Percentiles rank a stretch among this genome's conserved stretches.
phyloP scores from a whole-genome alignment of 1,140 invertebrate genomes.

The Drosophila sproati region DNA sequence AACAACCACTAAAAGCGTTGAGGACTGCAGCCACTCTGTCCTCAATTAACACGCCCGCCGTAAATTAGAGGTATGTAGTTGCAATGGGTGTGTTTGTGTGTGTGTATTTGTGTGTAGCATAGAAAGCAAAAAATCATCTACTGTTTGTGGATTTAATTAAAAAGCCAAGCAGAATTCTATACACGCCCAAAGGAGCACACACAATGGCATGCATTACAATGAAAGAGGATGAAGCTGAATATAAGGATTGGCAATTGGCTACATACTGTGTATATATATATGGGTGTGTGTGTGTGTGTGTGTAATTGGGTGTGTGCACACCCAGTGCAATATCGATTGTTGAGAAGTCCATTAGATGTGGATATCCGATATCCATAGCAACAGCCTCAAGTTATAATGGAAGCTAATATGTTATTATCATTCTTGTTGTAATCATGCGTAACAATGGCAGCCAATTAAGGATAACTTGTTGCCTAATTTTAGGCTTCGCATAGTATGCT shows the following conservation, averaged over 20 bases:
- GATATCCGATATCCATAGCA: conserved; percentile 1
- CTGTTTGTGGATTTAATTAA: conserved; percentile 67
- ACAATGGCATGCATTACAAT: conserved; percentile 56
- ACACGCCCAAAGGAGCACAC: conserved; percentile 1
- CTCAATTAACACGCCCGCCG: conserved; percentile 2
- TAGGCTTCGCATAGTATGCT: conserved; percentile 13
- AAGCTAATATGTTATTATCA: conserved; percentile 4
- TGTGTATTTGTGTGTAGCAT: conserved; percentile 2
- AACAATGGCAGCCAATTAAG: conserved; percentile 33
- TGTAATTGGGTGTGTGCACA: conserved; percentile 15
- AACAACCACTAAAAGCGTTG: background rate
- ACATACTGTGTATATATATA: conserved; percentile 24
- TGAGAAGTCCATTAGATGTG: conserved; percentile 24
- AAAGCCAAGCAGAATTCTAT: conserved; percentile 43
- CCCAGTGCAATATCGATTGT: conserved; percentile 40
- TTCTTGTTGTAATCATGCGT: background rate
- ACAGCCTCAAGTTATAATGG: conserved; percentile 4
- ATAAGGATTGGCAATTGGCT: conserved; percentile 44
- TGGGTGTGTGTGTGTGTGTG: conserved; percentile 28
- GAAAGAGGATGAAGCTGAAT: conserved; percentile 19
- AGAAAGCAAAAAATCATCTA: conserved; percentile 25
- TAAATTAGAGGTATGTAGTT: conserved; percentile 5
- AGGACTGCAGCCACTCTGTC: conserved; percentile 7
- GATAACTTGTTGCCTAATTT: conserved; percentile 68
- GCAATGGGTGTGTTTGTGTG: background rate